A percentile compares a stretch with the other conserved stretches of the same genome.
These are phyloP conservation scores for Thamnaconus septentrionalis DNA, from an alignment of 2,113 vertebrate species.

Conservation along the genomic window DNA sequence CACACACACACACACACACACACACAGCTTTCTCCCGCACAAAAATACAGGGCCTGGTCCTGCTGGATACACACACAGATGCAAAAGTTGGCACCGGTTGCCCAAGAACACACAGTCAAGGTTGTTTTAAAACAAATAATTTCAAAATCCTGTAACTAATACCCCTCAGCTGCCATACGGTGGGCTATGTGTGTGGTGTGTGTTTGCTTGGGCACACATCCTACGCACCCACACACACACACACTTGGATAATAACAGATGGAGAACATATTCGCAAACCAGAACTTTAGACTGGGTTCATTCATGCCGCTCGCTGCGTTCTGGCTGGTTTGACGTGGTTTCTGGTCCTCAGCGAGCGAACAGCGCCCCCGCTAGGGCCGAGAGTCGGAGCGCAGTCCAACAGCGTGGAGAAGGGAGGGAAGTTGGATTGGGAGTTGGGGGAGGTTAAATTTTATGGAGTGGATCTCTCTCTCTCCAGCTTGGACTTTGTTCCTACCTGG, in stretches of 20 bases:
- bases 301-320: constrained; percentile 39
- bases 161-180: constrained; percentile 45
- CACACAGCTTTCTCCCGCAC: background rate
- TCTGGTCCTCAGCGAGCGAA: constrained; percentile 21
- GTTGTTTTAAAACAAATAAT: constrained; percentile 68
- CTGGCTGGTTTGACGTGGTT: background rate
- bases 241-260: constrained; percentile 28
- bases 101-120: constrained; percentile 48
- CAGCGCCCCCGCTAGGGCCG: constrained; percentile 56
- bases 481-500: no score
- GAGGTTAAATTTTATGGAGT: background rate
- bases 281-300: constrained; percentile 35
- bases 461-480: no score
- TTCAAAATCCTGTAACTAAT: constrained; percentile 66
- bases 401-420: background rate
- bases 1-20: constrained; percentile 3
- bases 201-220: constrained; percentile 63
- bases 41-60: constrained; percentile 14
- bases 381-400: background rate
- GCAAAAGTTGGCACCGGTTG: constrained; percentile 45
- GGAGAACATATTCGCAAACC: constrained; percentile 27
- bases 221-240: constrained; percentile 28
- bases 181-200: constrained; percentile 59
- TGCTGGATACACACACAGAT: constrained; percentile 43
- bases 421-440: background rate